These are phyloP conservation scores for Hystrix cristata DNA, from an alignment of 2,113 vertebrate genomes.

Conservation along the genomic window DNA sequence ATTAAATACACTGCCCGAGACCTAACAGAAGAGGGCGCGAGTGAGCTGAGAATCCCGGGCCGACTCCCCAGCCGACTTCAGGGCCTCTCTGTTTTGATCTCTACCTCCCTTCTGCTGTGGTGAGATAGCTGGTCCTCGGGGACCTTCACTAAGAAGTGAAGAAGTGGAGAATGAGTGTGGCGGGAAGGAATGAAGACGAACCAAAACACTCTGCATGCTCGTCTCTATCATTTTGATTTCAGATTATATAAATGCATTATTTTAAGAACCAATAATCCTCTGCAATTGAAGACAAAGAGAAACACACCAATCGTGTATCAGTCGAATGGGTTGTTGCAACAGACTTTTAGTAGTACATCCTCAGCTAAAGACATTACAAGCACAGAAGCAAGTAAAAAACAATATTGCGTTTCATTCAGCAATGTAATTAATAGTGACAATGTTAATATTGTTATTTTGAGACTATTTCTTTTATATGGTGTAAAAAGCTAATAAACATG, in stretches of 20 bases:
- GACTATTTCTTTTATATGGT: neutral
- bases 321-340: neutral
- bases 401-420: neutral
- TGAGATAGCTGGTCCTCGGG: neutral
- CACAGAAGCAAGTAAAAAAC: neutral
- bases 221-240: neutral
- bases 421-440: neutral
- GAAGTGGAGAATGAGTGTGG: too few relatives aligned
- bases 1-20: neutral
- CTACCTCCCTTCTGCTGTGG: too few relatives aligned
- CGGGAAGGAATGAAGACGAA: neutral
- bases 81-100: neutral
- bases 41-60: neutral
- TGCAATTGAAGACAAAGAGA: neutral
- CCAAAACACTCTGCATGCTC: neutral
- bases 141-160: neutral
- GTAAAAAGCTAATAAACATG: neutral
- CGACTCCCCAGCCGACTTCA: rapidly evolving
- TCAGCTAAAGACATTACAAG: neutral
- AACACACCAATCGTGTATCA: neutral
- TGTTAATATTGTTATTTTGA: neutral
- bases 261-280: neutral
- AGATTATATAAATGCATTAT: neutral
- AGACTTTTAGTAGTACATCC: neutral
- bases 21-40: neutral